Percentiles rank a stretch among this genome's conserved stretches.
These are phyloP conservation scores for Sycon ciliatum DNA, from an alignment of 37 sponge, comb jelly and placozoan species.

Conservation along the genomic window DNA sequence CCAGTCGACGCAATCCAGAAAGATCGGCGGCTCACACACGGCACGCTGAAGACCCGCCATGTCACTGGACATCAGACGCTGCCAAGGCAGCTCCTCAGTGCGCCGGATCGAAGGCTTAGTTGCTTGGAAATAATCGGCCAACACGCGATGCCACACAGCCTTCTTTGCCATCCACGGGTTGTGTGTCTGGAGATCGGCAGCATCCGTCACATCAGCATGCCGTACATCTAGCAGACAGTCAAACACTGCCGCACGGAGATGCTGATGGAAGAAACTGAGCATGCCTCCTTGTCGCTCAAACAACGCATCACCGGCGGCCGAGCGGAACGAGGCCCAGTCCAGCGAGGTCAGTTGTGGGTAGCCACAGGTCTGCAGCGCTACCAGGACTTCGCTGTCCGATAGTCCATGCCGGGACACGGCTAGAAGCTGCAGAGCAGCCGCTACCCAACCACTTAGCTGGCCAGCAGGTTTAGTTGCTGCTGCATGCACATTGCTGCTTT, in stretches of 20 bases:
- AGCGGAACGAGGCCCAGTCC: background rate
- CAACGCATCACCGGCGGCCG: background rate
- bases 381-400: background rate
- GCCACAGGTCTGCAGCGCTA: background rate
- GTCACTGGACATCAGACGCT: background rate
- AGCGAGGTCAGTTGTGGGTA: background rate
- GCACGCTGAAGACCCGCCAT: background rate
- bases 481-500: background rate
- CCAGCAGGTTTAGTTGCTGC: no score
- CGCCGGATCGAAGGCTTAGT: background rate
- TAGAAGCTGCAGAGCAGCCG: background rate
- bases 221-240: background rate
- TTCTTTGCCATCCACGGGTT: no score
- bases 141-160: background rate
- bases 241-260: background rate
- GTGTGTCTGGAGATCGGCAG: background rate
- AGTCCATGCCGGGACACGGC: slow-evolving; percentile 11
- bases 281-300: slow-evolving; percentile 2
- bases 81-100: slow-evolving; percentile 11
- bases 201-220: background rate
- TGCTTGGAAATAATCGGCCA: background rate
- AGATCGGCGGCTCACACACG: background rate
- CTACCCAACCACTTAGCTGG: slow-evolving; percentile 2
- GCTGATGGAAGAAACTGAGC: slow-evolving; percentile 10
- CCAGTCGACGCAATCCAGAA: background rate